phyloP scores from a whole-genome alignment of 2,113 vertebrate genomes.

The Mola mola region DNA sequence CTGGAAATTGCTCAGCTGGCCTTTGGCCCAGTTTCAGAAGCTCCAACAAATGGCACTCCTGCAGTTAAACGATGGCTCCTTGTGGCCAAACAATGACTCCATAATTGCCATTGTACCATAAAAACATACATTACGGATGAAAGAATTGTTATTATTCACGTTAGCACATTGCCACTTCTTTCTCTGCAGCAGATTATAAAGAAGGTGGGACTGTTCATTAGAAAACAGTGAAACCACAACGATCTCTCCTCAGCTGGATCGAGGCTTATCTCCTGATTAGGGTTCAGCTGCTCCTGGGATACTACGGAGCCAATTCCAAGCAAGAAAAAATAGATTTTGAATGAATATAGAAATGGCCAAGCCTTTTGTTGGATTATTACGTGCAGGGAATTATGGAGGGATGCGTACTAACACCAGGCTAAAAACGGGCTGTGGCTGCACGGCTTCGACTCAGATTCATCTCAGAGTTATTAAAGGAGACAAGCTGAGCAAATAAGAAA shows the following conservation, averaged over 20 bases:
- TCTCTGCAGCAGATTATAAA: conserved; percentile 3
- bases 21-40: conserved; percentile 33
- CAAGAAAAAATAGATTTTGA: too few relatives aligned
- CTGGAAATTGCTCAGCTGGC: conserved; percentile 36
- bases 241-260: conserved; percentile 12
- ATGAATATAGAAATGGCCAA: too few relatives aligned
- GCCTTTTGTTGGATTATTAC: too few relatives aligned
- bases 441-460: conserved; percentile 8
- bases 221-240: conserved; percentile 17
- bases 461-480: conserved; percentile 32
- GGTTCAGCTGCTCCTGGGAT: too few relatives aligned
- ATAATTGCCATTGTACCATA: too few relatives aligned
- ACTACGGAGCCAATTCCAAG: conserved; percentile 19
- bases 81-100: too few relatives aligned
- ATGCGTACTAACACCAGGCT: neutral
- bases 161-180: neutral
- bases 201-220: conserved; percentile 33
- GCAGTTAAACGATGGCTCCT: conserved; percentile 39
- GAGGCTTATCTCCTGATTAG: conserved; percentile 14
- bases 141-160: too few relatives aligned
- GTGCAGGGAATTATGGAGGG: conserved; percentile 9
- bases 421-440: neutral
- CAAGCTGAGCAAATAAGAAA: conserved; percentile 2
- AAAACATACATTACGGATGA: too few relatives aligned
- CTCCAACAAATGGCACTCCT: conserved; percentile 8